A percentile compares a stretch with the other conserved stretches of the same genome.
Conservation (phyloP, 2,797 vertebrate species). For the Sebastiscus albofasciatus region DNA sequence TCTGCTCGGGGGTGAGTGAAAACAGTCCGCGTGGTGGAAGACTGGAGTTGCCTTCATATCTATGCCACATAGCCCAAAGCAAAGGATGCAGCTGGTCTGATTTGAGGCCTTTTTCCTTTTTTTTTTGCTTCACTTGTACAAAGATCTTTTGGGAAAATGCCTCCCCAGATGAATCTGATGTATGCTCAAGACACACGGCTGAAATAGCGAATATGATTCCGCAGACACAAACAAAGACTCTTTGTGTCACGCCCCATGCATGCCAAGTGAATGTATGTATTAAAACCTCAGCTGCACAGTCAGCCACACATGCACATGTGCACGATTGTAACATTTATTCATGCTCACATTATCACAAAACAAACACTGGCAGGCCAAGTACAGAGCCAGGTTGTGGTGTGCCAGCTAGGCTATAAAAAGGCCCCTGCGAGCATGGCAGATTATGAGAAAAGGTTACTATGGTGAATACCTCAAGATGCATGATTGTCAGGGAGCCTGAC, state of each 20-base stretch:
- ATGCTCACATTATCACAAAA: constrained; percentile 46
- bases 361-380: constrained; percentile 21
- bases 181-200: constrained; percentile 20
- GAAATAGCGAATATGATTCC: constrained; percentile 38
- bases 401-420: constrained; percentile 18
- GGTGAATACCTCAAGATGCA: not conserved
- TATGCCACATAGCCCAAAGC: constrained; percentile 50
- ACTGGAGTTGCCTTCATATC: constrained; percentile 53
- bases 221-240: constrained; percentile 8
- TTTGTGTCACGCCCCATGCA: not conserved
- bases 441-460: constrained; percentile 9
- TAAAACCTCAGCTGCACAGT: constrained; percentile 22
- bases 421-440: not conserved
- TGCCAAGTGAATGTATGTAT: constrained; percentile 24
- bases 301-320: not conserved
- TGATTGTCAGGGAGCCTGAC: not conserved
- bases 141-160: constrained; percentile 51
- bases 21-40: constrained; percentile 39
- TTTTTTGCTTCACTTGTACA: constrained; percentile 44
- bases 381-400: not conserved
- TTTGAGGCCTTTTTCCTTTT: constrained; percentile 28
- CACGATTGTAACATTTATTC: constrained; percentile 32
- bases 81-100: constrained; percentile 57
- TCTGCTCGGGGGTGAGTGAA: constrained; percentile 57
- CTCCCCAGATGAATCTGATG: constrained; percentile 21